phyloP scores from a whole-genome alignment of 1,140 invertebrate genomes.

The Limonius californicus region DNA sequence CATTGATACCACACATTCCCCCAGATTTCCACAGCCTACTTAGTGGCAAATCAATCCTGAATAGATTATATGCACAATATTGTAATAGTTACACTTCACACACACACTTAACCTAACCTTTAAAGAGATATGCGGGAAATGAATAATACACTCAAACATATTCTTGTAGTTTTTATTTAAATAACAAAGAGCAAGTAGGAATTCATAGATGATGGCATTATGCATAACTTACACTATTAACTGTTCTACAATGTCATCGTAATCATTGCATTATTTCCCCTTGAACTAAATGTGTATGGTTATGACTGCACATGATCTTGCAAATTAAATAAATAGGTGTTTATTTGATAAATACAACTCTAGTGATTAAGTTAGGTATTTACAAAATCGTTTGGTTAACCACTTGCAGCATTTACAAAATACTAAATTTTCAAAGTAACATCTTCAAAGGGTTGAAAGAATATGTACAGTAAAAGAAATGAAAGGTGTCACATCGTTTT shows the following conservation, averaged over 20 bases:
- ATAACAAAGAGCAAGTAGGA: conserved; percentile 43
- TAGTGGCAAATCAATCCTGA: no score
- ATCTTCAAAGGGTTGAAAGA: background rate
- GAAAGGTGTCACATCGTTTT: no score
- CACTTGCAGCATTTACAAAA: conserved; percentile 19
- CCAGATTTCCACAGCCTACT: no score
- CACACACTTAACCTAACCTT: no score
- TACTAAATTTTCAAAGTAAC: background rate
- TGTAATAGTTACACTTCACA: no score
- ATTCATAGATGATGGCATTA: conserved; percentile 41
- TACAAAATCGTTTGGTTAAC: conserved; percentile 35
- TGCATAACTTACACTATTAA: conserved; percentile 43
- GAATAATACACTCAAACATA: background rate
- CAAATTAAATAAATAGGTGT: conserved; percentile 42
- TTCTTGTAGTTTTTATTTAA: conserved; percentile 28
- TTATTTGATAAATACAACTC: conserved; percentile 38
- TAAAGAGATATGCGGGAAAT: no score
- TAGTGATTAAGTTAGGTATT: conserved; percentile 39
- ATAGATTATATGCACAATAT: no score
- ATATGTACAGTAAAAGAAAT: background rate
- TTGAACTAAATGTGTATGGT: conserved; percentile 35
- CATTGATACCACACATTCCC: no score
- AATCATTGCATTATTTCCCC: conserved; percentile 29
- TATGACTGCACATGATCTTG: conserved; percentile 36
- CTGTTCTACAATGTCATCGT: conserved; percentile 35